phyloP scores from a whole-genome alignment of 2,888 invertebrate species.

The Hymenopus coronatus region DNA sequence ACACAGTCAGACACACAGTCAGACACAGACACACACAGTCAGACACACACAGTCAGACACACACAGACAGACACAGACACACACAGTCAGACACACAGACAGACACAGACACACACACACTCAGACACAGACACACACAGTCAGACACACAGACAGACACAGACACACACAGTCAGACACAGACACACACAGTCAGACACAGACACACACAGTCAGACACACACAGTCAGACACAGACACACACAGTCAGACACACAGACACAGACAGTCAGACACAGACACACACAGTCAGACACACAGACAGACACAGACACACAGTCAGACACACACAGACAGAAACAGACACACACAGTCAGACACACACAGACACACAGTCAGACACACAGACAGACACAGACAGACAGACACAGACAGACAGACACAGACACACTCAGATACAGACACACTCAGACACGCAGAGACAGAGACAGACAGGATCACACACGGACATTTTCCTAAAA shows the following conservation, averaged over 20 bases:
- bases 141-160: too few relatives aligned
- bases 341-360: neutral
- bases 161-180: neutral
- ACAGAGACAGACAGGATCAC: neutral
- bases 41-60: neutral
- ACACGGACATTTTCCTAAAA: neutral
- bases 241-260: neutral
- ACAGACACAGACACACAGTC: neutral
- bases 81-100: neutral
- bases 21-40: neutral
- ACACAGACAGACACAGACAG: neutral
- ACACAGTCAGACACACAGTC: neutral
- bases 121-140: too few relatives aligned
- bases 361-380: neutral
- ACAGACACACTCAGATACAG: neutral
- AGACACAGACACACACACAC: neutral
- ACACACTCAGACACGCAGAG: neutral
- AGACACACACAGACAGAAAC: neutral
- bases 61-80: neutral
- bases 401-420: neutral
- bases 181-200: neutral
- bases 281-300: neutral
- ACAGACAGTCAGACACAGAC: neutral
- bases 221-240: neutral
- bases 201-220: fast-evolving